Percentiles rank a stretch among this genome's conserved stretches.
These are phyloP conservation scores for Osmerus mordax DNA, from an alignment of 2,113 vertebrate genomes.

Conservation along the genomic window DNA sequence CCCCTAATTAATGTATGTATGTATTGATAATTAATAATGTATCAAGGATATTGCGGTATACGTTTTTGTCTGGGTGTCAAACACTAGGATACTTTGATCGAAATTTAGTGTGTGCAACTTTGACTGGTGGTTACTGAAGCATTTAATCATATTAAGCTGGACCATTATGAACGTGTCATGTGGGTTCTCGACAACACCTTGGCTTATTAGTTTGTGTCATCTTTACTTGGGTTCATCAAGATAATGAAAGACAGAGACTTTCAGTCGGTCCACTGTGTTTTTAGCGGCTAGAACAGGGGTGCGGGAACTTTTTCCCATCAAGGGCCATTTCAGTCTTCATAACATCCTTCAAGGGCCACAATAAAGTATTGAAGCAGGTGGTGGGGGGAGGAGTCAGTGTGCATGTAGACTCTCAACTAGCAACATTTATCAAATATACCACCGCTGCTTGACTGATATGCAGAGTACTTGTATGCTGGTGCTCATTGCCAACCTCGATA, in stretches of 20 bases:
- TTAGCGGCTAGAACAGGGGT: too few species aligned
- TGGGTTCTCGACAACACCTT: constrained; percentile 37
- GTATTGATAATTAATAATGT: not conserved
- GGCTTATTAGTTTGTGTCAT: constrained; percentile 55
- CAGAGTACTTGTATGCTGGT: too few species aligned
- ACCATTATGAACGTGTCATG: constrained; percentile 43
- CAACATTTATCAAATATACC: too few species aligned
- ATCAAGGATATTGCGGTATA: not conserved
- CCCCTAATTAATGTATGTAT: not conserved
- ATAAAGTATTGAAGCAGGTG: too few species aligned
- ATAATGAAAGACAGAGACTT: constrained; percentile 40
- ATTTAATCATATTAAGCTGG: constrained; percentile 45
- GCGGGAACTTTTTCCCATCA: too few species aligned
- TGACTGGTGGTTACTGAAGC: constrained; percentile 42
- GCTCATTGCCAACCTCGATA: too few species aligned
- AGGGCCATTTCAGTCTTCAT: too few species aligned
- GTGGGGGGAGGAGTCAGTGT: too few species aligned
- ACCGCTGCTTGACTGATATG: too few species aligned
- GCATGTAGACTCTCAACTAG: too few species aligned
- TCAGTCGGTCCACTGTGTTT: too few species aligned
- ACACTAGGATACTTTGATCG: constrained; percentile 8
- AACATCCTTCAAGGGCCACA: too few species aligned
- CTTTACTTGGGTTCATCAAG: constrained; percentile 50
- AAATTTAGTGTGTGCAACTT: constrained; percentile 31
- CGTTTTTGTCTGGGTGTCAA: constrained; percentile 3